Evolutionary conservation across 2,797 vertebrate genomes (phyloP).

Genomic region (Typhlichthys eigenmanni): DNA sequence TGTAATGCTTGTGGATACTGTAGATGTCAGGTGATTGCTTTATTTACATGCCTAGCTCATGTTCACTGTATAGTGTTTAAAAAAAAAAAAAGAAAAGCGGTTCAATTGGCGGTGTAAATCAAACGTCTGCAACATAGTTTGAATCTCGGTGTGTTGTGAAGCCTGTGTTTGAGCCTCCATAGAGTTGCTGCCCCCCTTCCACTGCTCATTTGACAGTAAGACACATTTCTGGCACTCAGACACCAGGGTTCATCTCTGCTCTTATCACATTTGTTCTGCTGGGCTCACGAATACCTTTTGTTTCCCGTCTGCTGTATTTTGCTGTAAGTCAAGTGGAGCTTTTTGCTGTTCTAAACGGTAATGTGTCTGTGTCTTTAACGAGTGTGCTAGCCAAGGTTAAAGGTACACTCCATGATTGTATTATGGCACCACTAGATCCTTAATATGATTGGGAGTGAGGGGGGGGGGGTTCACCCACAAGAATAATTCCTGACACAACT

Average conservation of each 20-base stretch:
- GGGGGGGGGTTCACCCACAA: too few relatives aligned
- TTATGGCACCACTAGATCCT: too few relatives aligned
- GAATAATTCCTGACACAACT: too few relatives aligned
- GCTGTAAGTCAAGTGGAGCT: conserved; percentile 57
- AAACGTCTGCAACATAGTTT: conserved; percentile 24
- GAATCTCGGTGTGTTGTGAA: conserved; percentile 31
- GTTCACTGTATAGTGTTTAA: conserved; percentile 31
- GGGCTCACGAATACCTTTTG: conserved; percentile 27
- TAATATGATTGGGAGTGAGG: too few relatives aligned
- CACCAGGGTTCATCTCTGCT: conserved; percentile 27
- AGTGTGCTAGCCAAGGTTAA: conserved; percentile 41
- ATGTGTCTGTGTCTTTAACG: conserved; percentile 51
- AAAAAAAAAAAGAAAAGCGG: conserved; percentile 50
- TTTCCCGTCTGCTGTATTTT: conserved; percentile 59
- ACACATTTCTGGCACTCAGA: conserved; percentile 32
- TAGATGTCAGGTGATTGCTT: conserved; percentile 55
- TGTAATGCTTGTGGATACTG: conserved; percentile 48
- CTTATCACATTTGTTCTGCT: conserved; percentile 46
- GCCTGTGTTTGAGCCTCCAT: conserved; percentile 45
- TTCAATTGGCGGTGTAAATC: conserved; percentile 49
- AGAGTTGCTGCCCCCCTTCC: conserved; percentile 20
- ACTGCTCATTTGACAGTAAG: too few relatives aligned
- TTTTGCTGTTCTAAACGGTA: conserved; percentile 52
- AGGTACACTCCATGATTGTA: too few relatives aligned
- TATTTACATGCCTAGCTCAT: conserved; percentile 44